Base-by-base conservation (phyloP, 2,797 vertebrate species). In the Chelon labrosus region DNA sequence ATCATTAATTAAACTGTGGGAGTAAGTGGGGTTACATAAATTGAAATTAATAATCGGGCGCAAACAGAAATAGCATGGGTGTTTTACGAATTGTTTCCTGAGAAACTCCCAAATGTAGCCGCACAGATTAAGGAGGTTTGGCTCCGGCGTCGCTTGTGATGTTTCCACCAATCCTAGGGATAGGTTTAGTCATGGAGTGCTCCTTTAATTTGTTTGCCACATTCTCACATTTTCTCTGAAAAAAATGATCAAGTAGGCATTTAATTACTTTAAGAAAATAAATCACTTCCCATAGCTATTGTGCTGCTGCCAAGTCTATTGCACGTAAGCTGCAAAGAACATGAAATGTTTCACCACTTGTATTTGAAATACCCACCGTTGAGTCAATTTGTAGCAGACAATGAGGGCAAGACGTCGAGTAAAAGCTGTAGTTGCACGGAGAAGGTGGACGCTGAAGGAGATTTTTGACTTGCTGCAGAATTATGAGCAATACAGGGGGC, bases 181-280 rank as follows among this genome's bases (percentile, higher is more conserved):
- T 61, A 88, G 89, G 92, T 94, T 94, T 94, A 93, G 93, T 93
- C 91, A 94, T 93, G 92, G 92, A 94, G 91, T 87, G 88, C 89
- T 93, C 86, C 88, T 94, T 93, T 94, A 93, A 94, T 93, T 94
- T 93, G 91, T 92, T 92, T 93, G 87, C 91, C 91, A 93, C 90
- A 89, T 93, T 94, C 88, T 92, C 75, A 85, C 78, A 89, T 90
- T 88, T 92, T 88, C 84, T 77, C 63, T 58, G 74, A 77, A 90
- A 90, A 88, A 91, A 94, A 87, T 83, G 86, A 93, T 94, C 91
- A 94, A 94, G 93, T 93, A 93, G 85, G 90, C 92, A 92, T 94
- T 95, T 94, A 94, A 94, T 94, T 95, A 92, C 92, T 94, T 89
- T 73, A 93, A 92, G 91, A 89, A 94, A 94, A 91, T 89, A 91